These are phyloP conservation scores for Latrodectus geometricus DNA, from an alignment of 1,140 invertebrate genomes.

Conservation along the genomic window DNA sequence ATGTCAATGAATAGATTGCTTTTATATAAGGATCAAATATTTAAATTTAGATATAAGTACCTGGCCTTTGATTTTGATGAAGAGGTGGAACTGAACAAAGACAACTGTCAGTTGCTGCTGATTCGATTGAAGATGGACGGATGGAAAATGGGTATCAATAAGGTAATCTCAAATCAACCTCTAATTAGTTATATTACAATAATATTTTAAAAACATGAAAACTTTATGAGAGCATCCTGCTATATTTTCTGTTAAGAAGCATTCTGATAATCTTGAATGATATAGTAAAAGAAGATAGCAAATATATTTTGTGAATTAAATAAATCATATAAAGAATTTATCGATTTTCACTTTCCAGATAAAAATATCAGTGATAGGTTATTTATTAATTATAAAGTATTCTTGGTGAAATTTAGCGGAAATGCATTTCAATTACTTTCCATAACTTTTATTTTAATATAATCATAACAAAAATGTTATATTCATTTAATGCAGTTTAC, in stretches of 20 bases:
- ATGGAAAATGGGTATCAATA: slow-evolving; percentile 86
- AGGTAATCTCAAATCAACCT: slow-evolving; percentile 67
- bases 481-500: too few relatives aligned
- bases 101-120: slow-evolving; percentile 79
- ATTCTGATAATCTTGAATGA: too few relatives aligned
- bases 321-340: neutral
- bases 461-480: too few relatives aligned
- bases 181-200: neutral
- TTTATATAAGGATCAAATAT: too few relatives aligned
- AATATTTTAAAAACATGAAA: neutral
- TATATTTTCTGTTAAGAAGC: too few relatives aligned
- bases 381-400: too few relatives aligned
- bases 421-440: too few relatives aligned
- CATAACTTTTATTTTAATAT: too few relatives aligned
- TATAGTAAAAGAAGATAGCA: too few relatives aligned
- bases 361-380: too few relatives aligned
- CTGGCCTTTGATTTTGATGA: slow-evolving; percentile 82
- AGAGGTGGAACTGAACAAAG: slow-evolving; percentile 77
- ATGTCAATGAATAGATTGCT: too few relatives aligned
- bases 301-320: neutral
- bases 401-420: too few relatives aligned
- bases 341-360: neutral
- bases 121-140: slow-evolving; percentile 82
- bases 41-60: slow-evolving; percentile 78
- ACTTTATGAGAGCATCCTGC: neutral